Conservation (phyloP, 2,113 vertebrate genomes). For the Tachycineta bicolor region DNA sequence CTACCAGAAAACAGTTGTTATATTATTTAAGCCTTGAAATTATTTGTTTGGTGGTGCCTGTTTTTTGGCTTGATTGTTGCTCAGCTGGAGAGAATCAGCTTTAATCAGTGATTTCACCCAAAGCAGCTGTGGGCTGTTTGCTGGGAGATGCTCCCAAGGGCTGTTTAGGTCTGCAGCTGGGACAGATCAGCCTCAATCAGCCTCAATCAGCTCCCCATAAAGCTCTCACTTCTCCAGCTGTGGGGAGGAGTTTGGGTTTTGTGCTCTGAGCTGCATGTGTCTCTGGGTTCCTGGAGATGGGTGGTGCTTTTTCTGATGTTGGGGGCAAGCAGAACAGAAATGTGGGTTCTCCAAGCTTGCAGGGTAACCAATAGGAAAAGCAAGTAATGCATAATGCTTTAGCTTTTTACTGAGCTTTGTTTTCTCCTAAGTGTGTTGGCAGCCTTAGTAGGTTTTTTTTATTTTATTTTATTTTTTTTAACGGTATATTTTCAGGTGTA, state of each 20-base stretch:
- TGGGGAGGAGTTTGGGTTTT: fast-evolving
- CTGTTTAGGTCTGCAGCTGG: background rate
- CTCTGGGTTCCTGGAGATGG: fast-evolving
- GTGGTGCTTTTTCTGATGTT: fast-evolving
- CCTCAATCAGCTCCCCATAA: background rate
- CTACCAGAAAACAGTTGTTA: constrained; percentile 25
- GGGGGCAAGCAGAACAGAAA: fast-evolving
- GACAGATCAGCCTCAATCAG: background rate
- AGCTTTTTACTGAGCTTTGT: background rate
- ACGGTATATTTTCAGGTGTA: fast-evolving
- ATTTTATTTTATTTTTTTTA: background rate
- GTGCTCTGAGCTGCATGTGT: fast-evolving
- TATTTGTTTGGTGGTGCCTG: background rate
- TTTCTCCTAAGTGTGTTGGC: background rate
- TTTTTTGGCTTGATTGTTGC: background rate
- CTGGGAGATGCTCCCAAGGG: background rate
- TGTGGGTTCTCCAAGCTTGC: fast-evolving
- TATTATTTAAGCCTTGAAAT: constrained; percentile 4
- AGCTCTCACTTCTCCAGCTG: fast-evolving
- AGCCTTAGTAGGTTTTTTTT: background rate
- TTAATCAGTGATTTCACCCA: background rate
- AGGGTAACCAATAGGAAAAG: background rate
- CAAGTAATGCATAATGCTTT: fast-evolving
- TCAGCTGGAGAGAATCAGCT: background rate
- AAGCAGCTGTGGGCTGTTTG: background rate